Evolutionary conservation across 2,113 vertebrate genomes (phyloP).

Genomic region (Sebastes schlegelii): DNA sequence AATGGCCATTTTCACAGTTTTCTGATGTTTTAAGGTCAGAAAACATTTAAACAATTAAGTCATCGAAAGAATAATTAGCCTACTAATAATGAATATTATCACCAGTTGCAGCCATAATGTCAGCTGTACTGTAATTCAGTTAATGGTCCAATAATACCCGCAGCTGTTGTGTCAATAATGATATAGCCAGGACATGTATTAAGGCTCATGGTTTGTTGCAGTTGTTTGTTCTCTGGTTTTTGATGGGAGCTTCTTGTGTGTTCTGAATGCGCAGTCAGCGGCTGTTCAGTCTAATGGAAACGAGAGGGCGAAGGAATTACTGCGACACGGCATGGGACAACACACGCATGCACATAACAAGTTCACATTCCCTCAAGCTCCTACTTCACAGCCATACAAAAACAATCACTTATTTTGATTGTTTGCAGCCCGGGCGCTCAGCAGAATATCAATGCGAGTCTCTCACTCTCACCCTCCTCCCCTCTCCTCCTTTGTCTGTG

Average conservation of each 20-base stretch:
- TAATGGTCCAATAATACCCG: not conserved
- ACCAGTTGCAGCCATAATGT: not conserved
- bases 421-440: slow-evolving; percentile 35
- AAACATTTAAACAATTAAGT: not conserved
- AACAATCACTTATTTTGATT: slow-evolving; percentile 70
- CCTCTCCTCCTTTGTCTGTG: slow-evolving; percentile 17
- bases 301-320: slow-evolving; percentile 45
- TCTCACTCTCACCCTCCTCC: slow-evolving; percentile 8
- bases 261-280: slow-evolving; percentile 8
- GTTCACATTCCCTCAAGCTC: slow-evolving; percentile 10
- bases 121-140: not conserved
- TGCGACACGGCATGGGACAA: slow-evolving; percentile 19
- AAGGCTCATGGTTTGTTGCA: not conserved
- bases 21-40: not conserved
- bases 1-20: not conserved
- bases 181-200: not conserved
- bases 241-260: not conserved
- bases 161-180: not conserved
- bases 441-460: slow-evolving; percentile 61
- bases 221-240: not conserved
- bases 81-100: not conserved
- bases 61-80: not conserved
- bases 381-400: slow-evolving; percentile 14
- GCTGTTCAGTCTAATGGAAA: slow-evolving; percentile 34
- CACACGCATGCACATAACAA: slow-evolving; percentile 4